phyloP scores from a whole-genome alignment of 2,797 vertebrate species.

The Enoplosus armatus region DNA sequence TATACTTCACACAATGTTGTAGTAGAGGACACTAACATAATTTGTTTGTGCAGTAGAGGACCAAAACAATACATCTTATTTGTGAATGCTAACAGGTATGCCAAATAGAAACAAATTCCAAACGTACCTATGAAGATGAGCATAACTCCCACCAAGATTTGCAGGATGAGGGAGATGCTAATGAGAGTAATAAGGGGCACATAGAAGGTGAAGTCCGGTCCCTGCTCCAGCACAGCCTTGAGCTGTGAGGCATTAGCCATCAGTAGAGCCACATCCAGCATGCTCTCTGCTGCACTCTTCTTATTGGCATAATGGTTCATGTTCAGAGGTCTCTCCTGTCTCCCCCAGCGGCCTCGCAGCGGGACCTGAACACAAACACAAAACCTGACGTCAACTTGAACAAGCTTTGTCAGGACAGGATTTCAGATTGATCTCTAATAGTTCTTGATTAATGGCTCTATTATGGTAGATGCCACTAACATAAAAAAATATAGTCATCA shows the following conservation, averaged over 20 bases:
- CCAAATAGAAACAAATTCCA: not conserved
- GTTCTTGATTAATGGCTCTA: not conserved
- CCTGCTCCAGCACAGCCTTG: conserved; percentile 93
- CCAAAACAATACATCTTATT: not conserved
- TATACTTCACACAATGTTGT: not conserved
- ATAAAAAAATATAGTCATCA: conserved; percentile 5
- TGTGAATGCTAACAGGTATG: not conserved
- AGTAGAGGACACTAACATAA: not conserved
- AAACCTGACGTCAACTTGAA: conserved; percentile 27
- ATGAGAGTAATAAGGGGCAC: conserved; percentile 90
- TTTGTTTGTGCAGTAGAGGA: not conserved
- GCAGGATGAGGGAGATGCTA: conserved; percentile 91
- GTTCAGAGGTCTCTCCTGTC: conserved; percentile 84
- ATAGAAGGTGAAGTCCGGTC: conserved; percentile 88
- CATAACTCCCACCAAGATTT: conserved; percentile 91
- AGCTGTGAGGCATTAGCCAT: conserved; percentile 99
- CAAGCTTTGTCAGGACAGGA: not conserved
- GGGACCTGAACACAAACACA: conserved; percentile 65
- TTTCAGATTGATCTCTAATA: not conserved
- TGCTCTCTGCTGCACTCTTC: conserved; percentile 97
- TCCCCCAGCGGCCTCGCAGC: not conserved
- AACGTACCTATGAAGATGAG: conserved; percentile 96
- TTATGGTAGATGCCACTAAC: not conserved
- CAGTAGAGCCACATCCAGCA: conserved; percentile 96
- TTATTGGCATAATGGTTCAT: conserved; percentile 98